phyloP scores from a whole-genome alignment of 2,888 invertebrate species.

The Pseudococcus jackbeardsleyi region DNA sequence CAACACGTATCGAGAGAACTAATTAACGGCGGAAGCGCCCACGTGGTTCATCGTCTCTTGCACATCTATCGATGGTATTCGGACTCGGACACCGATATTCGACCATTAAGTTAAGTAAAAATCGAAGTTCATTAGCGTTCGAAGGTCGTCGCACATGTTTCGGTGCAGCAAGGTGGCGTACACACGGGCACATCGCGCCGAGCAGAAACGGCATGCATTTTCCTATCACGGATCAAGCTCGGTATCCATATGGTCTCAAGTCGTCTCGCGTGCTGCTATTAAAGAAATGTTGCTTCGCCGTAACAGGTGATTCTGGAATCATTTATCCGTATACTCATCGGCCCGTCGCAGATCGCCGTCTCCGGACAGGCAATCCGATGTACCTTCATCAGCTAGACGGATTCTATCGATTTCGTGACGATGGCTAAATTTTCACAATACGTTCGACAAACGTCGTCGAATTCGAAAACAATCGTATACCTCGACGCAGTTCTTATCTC shows the following conservation, averaged over 20 bases:
- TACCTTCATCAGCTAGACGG: not conserved
- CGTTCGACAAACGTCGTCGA: not conserved
- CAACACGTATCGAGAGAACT: not conserved
- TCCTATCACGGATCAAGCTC: constrained; percentile 55
- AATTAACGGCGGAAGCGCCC: constrained; percentile 34
- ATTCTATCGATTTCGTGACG: constrained; percentile 22
- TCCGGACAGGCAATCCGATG: not conserved
- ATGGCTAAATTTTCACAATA: constrained; percentile 11
- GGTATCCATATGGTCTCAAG: constrained; percentile 59
- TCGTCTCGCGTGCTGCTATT: constrained; percentile 57
- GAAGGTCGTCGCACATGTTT: constrained; percentile 60
- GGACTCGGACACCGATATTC: constrained; percentile 1
- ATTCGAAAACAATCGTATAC: constrained; percentile 40
- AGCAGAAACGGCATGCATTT: constrained; percentile 52
- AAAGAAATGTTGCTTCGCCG: constrained; percentile 53
- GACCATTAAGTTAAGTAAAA: constrained; percentile 34
- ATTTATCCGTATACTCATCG: constrained; percentile 35
- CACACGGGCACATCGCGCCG: not conserved
- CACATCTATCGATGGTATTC: not conserved
- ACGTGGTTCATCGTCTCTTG: not conserved
- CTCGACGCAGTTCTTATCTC: not conserved
- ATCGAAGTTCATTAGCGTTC: constrained; percentile 57
- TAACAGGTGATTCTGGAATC: constrained; percentile 58
- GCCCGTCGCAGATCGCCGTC: not conserved
- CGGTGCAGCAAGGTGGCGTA: constrained; percentile 49